A percentile compares a stretch with the other conserved stretches of the same genome.
Conservation (phyloP, 2,113 vertebrate species). For the Capreolus pygargus region DNA sequence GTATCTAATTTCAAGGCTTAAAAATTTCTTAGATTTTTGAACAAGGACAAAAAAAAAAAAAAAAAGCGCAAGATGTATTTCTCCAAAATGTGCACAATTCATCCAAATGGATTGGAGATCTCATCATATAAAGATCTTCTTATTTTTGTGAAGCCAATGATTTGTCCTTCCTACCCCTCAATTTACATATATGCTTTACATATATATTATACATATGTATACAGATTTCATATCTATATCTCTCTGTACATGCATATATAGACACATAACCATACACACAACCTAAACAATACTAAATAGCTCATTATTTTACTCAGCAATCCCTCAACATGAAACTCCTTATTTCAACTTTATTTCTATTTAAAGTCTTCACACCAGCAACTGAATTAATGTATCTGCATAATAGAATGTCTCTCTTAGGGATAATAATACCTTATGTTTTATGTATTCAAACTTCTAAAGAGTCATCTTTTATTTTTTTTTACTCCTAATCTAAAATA, state of each 20-base stretch:
- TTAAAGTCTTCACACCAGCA: conserved; percentile 50
- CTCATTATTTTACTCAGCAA: conserved; percentile 39
- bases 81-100: neutral
- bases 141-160: neutral
- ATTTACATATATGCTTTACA: neutral
- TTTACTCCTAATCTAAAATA: neutral
- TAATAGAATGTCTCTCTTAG: conserved; percentile 49
- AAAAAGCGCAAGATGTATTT: neutral
- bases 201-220: neutral
- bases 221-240: neutral
- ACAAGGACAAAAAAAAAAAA: neutral
- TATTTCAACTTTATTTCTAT: conserved; percentile 58
- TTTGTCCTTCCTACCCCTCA: neutral
- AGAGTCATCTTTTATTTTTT: conserved; percentile 11
- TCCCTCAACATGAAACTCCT: conserved; percentile 49
- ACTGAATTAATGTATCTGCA: conserved; percentile 66
- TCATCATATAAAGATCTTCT: neutral
- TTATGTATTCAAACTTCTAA: conserved; percentile 73
- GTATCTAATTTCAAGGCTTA: neutral
- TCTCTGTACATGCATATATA: neutral
- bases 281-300: conserved; percentile 39
- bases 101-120: neutral
- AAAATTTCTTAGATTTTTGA: neutral
- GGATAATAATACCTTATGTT: conserved; percentile 68
- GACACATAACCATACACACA: neutral